phyloP scores from a whole-genome alignment of 2,888 invertebrate species.

The Auanema sp. region DNA sequence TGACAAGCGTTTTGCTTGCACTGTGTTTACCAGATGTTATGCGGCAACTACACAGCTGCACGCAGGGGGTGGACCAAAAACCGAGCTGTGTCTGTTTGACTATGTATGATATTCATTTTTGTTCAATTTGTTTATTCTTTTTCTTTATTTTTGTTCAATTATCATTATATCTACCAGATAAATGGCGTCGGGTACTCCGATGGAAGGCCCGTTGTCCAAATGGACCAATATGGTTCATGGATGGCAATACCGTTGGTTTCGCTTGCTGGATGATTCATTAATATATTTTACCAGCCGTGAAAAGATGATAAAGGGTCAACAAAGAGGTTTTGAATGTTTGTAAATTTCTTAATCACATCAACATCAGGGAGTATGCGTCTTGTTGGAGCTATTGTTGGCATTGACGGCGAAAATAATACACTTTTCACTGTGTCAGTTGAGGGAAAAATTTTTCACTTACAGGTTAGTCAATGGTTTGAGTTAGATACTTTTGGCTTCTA shows the following conservation, averaged over 20 bases:
- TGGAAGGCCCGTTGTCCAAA: conserved; percentile 90
- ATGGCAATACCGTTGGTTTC: conserved; percentile 98
- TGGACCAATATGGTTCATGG: conserved; percentile 98
- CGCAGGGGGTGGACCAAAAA: no score
- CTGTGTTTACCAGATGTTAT: neutral
- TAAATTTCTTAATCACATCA: neutral
- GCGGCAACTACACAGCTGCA: conserved; percentile 2
- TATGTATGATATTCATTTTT: neutral
- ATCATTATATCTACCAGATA: no score
- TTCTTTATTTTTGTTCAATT: neutral
- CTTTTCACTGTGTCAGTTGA: conserved; percentile 98
- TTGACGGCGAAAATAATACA: conserved; percentile 94
- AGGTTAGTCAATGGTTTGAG: conserved; percentile 67
- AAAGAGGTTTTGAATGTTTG: conserved; percentile 28
- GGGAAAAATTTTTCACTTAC: conserved; percentile 98
- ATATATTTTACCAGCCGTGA: conserved; percentile 83
- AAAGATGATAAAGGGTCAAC: conserved; percentile 87
- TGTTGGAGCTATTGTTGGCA: conserved; percentile 90
- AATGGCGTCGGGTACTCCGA: conserved; percentile 6
- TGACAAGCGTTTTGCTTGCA: neutral
- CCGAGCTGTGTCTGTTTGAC: no score
- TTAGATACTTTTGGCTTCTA: no score
- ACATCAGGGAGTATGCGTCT: conserved; percentile 85
- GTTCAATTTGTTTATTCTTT: conserved; percentile 1
- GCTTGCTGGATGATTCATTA: conserved; percentile 89